A percentile compares a stretch with the other conserved stretches of the same genome.
Evolutionary conservation across 1,140 invertebrate genomes (phyloP).

Genomic region (Apis florea): DNA sequence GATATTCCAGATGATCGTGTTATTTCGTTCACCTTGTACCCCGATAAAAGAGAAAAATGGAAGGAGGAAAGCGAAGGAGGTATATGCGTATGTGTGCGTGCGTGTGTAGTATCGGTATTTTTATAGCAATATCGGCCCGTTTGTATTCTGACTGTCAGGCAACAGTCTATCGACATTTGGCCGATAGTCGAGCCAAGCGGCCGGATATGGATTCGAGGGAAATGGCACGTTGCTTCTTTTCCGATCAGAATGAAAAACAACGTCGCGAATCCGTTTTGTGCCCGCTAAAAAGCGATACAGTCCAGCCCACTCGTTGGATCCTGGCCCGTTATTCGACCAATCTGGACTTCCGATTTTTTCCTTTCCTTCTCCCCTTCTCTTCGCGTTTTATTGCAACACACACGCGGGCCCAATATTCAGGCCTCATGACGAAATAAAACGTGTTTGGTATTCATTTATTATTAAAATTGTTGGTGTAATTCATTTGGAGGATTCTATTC

Average conservation of each 20-base stretch:
- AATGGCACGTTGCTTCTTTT: constrained; percentile 59
- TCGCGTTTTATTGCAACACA: constrained; percentile 14
- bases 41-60: not conserved
- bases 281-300: constrained; percentile 47
- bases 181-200: constrained; percentile 55
- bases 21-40: no score
- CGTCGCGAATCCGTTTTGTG: constrained; percentile 48
- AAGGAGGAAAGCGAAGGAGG: constrained; percentile 9
- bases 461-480: no score
- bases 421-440: not conserved
- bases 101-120: constrained; percentile 46
- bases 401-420: not conserved
- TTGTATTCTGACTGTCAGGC: constrained; percentile 58
- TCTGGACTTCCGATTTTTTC: not conserved
- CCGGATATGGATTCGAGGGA: constrained; percentile 57
- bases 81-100: constrained; percentile 32
- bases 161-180: constrained; percentile 61
- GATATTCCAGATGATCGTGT: no score
- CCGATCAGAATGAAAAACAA: constrained; percentile 60
- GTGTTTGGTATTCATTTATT: not conserved
- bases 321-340: not conserved
- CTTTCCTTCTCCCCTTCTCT: no score
- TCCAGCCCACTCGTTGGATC: not conserved
- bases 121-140: constrained; percentile 57
- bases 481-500: no score